Evolutionary conservation across 2,797 vertebrate species (phyloP).

Genomic region (Scarus forsteni): DNA sequence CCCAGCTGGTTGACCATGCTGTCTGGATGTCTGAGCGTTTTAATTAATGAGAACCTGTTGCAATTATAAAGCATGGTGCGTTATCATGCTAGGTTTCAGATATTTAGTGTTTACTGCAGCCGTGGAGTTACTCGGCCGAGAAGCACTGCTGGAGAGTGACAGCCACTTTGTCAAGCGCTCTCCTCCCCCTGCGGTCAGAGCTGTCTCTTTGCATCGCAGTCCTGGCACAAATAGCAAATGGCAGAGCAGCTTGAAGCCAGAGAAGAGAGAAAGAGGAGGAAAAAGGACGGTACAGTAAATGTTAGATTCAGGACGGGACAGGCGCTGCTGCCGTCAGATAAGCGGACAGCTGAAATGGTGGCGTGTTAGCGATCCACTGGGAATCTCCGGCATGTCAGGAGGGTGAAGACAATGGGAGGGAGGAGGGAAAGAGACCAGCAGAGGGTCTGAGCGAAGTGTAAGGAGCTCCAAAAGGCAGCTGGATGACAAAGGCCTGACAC

Average conservation of each 20-base stretch:
- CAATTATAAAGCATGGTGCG: constrained; percentile 38
- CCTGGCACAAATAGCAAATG: constrained; percentile 74
- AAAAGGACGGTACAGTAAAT: constrained; percentile 73
- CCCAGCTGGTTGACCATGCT: constrained; percentile 37
- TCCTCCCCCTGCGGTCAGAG: constrained; percentile 53
- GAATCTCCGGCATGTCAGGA: constrained; percentile 68
- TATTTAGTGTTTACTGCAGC: constrained; percentile 51
- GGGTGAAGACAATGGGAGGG: constrained; percentile 47
- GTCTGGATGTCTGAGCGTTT: constrained; percentile 26
- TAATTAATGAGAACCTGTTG: constrained; percentile 52
- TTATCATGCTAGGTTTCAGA: constrained; percentile 43
- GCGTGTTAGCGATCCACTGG: constrained; percentile 58
- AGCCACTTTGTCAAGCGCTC: constrained; percentile 65
- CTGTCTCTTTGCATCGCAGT: constrained; percentile 67
- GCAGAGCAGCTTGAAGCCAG: constrained; percentile 70
- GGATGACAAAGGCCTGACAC: constrained; percentile 19
- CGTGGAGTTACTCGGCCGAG: constrained; percentile 53
- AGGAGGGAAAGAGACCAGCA: constrained; percentile 18
- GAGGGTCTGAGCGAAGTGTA: constrained; percentile 11
- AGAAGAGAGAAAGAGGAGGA: constrained; percentile 36
- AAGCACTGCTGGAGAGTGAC: constrained; percentile 63
- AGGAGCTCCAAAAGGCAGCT: constrained; percentile 8
- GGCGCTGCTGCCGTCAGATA: constrained; percentile 78
- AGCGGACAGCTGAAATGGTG: constrained; percentile 63
- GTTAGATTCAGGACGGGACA: constrained; percentile 72